Base-by-base conservation (phyloP, 2,797 vertebrate genomes). In the Furcifer pardalis region DNA sequence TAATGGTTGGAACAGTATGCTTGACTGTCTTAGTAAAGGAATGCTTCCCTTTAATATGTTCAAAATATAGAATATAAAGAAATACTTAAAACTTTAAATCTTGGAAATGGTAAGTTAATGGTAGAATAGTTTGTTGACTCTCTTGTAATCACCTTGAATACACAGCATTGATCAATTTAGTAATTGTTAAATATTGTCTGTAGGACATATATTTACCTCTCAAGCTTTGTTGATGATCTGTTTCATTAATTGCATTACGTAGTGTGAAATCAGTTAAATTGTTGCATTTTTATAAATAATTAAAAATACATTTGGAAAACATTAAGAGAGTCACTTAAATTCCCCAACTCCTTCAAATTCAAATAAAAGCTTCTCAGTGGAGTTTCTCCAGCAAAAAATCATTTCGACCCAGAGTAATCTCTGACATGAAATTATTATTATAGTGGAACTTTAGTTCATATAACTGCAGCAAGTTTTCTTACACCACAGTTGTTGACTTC, bases 361-460 rank as follows among this genome's bases (percentile, higher is more conserved):
- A 40, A 85, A 88, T 86, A 87, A 91, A 93, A 90, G 88, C 81
- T 82, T 88, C 85, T 90, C 75, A 83, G 87, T 90, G 44, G n/a
- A n/a, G n/a, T n/a, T n/a, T n/a, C n/a, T n/a, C n/a, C n/a, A n/a
- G n/a, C n/a, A n/a, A n/a, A n/a, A n/a, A n/a, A n/a, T n/a, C n/a
- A n/a, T n/a, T n/a, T n/a, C n/a, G n/a, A n/a, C n/a, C n/a, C n/a
- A n/a, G n/a, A n/a, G n/a, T n/a, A n/a, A n/a, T n/a, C n/a, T n/a
- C n/a, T n/a, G n/a, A n/a, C n/a, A n/a, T n/a, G n/a, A n/a, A n/a
- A n/a, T n/a, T n/a, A n/a, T n/a, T n/a, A n/a, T n/a, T n/a, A n/a
- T n/a, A n/a, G n/a, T n/a, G n/a, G 32, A 44, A 85, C 74, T 88
- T 52, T 0, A 0, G 35, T 59, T n/a, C 7, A 30, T 21, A 0